Conservation (phyloP, 2,113 vertebrate genomes). For the Oenanthe oenanthe region DNA sequence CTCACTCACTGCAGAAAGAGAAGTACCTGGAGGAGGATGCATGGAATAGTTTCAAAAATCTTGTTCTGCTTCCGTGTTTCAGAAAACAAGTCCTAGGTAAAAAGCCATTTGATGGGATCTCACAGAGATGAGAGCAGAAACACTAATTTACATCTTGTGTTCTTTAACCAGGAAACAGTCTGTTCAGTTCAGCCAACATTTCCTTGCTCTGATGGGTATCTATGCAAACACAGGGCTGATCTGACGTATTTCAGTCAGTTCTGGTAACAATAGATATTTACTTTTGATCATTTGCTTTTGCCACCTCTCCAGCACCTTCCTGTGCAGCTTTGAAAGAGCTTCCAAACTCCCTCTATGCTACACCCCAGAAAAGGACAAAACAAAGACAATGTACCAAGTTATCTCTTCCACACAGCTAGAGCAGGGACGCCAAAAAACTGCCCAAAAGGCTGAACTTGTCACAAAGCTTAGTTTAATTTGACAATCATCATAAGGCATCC, state of each 20-base stretch:
- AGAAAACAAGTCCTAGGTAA: neutral
- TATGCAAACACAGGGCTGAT: neutral
- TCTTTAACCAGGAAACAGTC: neutral
- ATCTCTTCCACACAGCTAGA: neutral
- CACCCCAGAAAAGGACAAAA: neutral
- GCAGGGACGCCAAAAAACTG: neutral
- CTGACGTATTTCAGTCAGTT: neutral
- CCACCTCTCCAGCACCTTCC: neutral
- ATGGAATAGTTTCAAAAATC: neutral
- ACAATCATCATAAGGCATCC: slow-evolving; percentile 71
- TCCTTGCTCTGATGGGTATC: neutral
- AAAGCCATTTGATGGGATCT: neutral
- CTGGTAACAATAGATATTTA: neutral
- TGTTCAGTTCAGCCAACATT: neutral
- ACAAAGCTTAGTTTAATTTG: slow-evolving; percentile 66
- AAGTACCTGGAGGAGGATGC: neutral
- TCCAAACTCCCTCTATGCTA: neutral
- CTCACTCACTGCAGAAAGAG: neutral
- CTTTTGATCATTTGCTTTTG: neutral
- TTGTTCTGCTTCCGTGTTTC: neutral
- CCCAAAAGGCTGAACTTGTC: slow-evolving; percentile 17
- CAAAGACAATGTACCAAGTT: neutral
- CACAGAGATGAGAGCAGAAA: neutral
- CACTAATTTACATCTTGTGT: neutral
- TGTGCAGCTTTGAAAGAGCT: neutral